Percentiles rank a stretch among this genome's conserved stretches.
These are phyloP conservation scores for Cephus spinipes DNA, from an alignment of 2,888 invertebrate species.

Conservation along the genomic window DNA sequence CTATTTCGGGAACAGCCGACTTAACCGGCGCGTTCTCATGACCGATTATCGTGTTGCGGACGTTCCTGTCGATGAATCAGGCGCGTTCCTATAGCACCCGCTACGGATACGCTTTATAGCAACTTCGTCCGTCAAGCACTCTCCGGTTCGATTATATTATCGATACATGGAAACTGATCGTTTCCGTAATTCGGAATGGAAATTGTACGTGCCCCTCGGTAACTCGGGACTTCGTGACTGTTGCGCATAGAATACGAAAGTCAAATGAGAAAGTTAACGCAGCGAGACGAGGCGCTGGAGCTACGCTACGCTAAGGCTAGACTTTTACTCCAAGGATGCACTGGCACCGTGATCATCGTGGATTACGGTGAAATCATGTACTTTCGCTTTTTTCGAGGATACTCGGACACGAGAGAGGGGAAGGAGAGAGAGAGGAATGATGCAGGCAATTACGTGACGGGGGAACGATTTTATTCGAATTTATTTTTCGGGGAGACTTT, in stretches of 20 bases:
- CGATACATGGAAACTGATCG: neutral
- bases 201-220: neutral
- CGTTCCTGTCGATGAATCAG: neutral
- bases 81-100: neutral
- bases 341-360: neutral
- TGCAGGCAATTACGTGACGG: neutral
- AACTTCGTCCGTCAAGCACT: neutral
- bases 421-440: constrained; percentile 13
- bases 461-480: neutral
- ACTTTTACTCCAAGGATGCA: neutral
- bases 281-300: neutral
- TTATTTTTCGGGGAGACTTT: neutral
- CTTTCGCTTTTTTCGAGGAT: neutral
- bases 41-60: neutral
- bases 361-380: neutral
- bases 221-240: neutral
- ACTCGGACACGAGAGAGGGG: neutral
- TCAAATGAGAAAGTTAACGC: neutral
- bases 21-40: neutral
- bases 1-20: neutral
- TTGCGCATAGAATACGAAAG: neutral
- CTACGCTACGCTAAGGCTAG: neutral
- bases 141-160: neutral
- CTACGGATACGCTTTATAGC: neutral
- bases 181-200: neutral